Base-by-base conservation (phyloP, 2,888 invertebrate species). In the Boloria euphrosyne region DNA sequence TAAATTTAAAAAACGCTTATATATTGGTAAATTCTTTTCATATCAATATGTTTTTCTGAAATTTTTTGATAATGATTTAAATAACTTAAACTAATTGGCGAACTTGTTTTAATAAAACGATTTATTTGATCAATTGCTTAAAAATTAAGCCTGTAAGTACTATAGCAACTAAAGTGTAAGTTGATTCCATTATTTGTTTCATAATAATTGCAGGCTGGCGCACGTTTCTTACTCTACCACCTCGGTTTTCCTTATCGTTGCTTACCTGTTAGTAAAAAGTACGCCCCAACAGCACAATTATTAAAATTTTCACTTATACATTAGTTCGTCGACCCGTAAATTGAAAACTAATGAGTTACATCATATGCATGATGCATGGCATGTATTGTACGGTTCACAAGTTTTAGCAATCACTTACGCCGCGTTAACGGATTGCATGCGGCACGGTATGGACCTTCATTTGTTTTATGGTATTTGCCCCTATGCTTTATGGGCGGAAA, bases 351-450 rank as follows among this genome's bases (percentile, higher is more conserved):
- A 83, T 84, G 79, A 78, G 73, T 74, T 71, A 77, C 75, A 75
- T 67, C 71, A 70, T 68, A 70, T 69, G 73, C 69, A 59, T 17
- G 59, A 47, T 4, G 76, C 75, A 76, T 75, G 76, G 76, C 78
- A 75, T 75, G 76, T 75, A 76, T 73, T 74, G 75, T 76, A 79
- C 55, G 66, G 78, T 82, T 83, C 77, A 80, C 83, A 79, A 84
- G 81, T 85, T 84, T 73, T 78, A 69, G 81, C 83, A 82, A 87
- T 89, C 84, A 83, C 82, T 87, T 86, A 85, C 74, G 77, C 70
- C 77, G 74, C 70, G 74, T 76, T 83, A 82, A 87, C 81, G 76
- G 83, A 85, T 87, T 83, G 86, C 84, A 80, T 80, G 83, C 78
- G 74, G 81, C 87, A 83, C 83, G 82, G 80, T 78, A 80, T 81